A percentile compares a stretch with the other conserved stretches of the same genome.
phyloP scores from a whole-genome alignment of 2,797 vertebrate species.

The Ibycter americanus region DNA sequence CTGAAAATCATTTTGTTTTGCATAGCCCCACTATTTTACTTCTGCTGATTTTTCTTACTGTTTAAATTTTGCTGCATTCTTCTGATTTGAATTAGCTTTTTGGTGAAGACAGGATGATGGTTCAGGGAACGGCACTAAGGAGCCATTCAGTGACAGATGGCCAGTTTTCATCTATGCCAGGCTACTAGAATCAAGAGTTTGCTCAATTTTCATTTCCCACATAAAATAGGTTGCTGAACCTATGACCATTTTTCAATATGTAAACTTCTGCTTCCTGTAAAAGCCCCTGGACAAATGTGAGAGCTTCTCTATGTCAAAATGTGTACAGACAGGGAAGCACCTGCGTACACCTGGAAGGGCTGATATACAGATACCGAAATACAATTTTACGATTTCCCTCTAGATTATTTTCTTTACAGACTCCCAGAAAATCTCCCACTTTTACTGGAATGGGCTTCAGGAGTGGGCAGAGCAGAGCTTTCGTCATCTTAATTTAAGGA shows the following conservation, averaged over 20 bases:
- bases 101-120: neutral
- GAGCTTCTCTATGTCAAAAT: neutral
- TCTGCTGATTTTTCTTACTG: neutral
- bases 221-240: neutral
- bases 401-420: neutral
- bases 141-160: neutral
- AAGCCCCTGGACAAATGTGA: neutral
- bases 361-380: neutral
- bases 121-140: neutral
- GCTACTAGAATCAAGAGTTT: neutral
- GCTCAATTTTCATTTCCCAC: neutral
- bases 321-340: neutral
- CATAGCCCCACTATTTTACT: neutral
- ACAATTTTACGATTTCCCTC: neutral
- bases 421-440: neutral
- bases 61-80: neutral
- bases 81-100: neutral
- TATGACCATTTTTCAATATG: neutral
- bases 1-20: neutral
- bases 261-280: neutral
- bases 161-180: neutral
- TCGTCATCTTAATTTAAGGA: neutral
- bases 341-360: neutral
- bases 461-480: neutral
- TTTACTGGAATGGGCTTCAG: neutral